These are phyloP conservation scores for Cephalopholis sonnerati DNA, from an alignment of 2,113 vertebrate genomes.

Conservation along the genomic window DNA sequence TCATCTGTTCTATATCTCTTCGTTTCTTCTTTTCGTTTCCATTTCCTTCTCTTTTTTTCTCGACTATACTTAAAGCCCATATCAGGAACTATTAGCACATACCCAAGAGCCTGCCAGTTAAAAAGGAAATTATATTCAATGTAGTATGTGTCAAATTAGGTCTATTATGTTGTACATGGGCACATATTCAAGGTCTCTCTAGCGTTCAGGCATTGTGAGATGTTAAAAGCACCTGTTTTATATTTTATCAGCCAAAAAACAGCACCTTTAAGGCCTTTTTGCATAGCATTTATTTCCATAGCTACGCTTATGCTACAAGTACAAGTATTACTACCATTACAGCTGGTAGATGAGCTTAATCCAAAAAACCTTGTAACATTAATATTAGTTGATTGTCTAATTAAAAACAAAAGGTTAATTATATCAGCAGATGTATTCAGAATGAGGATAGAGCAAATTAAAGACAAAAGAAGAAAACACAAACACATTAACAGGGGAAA, in stretches of 20 bases:
- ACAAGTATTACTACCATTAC: neutral
- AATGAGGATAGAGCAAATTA: neutral
- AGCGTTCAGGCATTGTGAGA: neutral
- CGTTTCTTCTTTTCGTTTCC: neutral
- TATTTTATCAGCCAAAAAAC: neutral
- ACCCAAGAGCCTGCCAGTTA: neutral
- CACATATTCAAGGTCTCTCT: neutral
- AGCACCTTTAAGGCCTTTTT: too few relatives aligned
- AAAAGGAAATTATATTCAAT: neutral
- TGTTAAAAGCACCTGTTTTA: constrained; percentile 5
- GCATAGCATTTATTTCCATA: neutral
- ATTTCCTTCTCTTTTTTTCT: neutral
- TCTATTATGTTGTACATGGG: neutral
- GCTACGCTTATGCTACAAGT: neutral
- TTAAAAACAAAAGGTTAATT: neutral
- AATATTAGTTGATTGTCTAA: neutral
- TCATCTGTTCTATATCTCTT: neutral
- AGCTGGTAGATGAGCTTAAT: neutral
- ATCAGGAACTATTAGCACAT: neutral
- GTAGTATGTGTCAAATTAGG: neutral
- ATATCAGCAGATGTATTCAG: neutral
- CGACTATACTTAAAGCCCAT: neutral
- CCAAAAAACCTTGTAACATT: neutral
- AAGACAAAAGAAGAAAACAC: neutral
- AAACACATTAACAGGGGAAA: neutral